Conservation (phyloP, 2,888 invertebrate genomes). For the Heliconius hortense region DNA sequence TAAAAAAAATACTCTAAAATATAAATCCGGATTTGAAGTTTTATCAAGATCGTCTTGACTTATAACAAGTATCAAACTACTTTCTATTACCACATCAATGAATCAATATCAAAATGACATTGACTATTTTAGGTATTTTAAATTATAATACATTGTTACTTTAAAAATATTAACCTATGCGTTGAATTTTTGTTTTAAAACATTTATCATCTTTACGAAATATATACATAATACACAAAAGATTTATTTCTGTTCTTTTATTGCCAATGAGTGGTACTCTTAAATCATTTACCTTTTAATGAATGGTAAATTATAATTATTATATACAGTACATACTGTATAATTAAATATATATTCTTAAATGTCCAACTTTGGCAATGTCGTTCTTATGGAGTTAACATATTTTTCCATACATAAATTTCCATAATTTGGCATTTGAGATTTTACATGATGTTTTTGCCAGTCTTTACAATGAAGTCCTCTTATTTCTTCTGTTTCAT, state of each 20-base stretch:
- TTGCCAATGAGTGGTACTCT: neutral
- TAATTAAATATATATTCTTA: neutral
- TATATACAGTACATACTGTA: neutral
- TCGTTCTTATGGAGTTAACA: constrained; percentile 63
- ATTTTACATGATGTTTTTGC: constrained; percentile 15
- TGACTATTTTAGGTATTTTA: neutral
- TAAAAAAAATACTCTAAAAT: neutral
- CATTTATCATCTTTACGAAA: neutral
- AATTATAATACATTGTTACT: neutral
- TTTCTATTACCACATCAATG: neutral
- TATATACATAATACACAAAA: neutral
- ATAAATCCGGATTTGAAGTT: neutral
- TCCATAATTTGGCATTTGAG: constrained; percentile 29
- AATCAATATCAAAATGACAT: neutral
- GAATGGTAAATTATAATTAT: neutral
- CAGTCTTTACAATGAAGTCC: constrained; percentile 48
- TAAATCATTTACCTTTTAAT: neutral
- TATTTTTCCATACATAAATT: constrained; percentile 57
- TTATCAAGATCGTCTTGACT: constrained; percentile 3
- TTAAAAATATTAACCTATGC: neutral
- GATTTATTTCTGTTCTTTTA: neutral
- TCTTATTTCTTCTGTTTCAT: neutral
- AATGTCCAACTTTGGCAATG: constrained; percentile 36
- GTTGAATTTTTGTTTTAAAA: neutral
- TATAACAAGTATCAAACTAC: neutral